phyloP scores from a whole-genome alignment of 2,888 invertebrate species.

The Apantesis nais region DNA sequence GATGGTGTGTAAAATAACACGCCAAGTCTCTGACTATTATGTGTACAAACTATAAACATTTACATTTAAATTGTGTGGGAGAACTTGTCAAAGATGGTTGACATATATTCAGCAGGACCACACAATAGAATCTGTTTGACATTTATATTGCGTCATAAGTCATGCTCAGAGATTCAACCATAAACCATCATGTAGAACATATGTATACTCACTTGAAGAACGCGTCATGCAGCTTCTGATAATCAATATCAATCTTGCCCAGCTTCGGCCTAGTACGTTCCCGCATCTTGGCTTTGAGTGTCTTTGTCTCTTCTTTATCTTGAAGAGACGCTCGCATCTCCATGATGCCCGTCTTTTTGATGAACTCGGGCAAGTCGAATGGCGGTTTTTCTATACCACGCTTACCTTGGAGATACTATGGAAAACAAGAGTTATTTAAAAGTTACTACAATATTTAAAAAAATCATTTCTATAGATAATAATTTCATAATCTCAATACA shows the following conservation, averaged over 20 bases:
- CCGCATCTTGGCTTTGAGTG: slow-evolving; percentile 98
- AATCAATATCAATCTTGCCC: slow-evolving; percentile 99
- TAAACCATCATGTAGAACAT: background rate
- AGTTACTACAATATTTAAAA: background rate
- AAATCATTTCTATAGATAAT: background rate
- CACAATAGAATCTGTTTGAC: too few species aligned
- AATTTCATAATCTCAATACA: background rate
- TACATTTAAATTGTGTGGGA: too few species aligned
- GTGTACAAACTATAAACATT: too few species aligned
- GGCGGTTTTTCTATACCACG: slow-evolving; percentile 99
- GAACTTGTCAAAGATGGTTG: too few species aligned
- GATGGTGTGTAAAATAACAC: background rate
- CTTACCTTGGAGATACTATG: slow-evolving; percentile 95
- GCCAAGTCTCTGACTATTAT: too few species aligned
- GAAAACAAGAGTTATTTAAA: slow-evolving; percentile 13
- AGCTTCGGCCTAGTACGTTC: slow-evolving; percentile 98
- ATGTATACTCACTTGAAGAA: slow-evolving; percentile 92
- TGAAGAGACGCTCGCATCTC: slow-evolving; percentile 99
- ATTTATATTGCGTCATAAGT: background rate
- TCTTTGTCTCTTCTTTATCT: slow-evolving; percentile 98
- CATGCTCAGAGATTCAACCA: background rate
- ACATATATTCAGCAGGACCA: too few species aligned
- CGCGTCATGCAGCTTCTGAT: slow-evolving; percentile 99
- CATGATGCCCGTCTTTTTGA: slow-evolving; percentile 99
- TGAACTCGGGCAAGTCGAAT: slow-evolving; percentile 99